phyloP scores from a whole-genome alignment of 2,888 invertebrate genomes.

The Linhomoeus sp. region DNA sequence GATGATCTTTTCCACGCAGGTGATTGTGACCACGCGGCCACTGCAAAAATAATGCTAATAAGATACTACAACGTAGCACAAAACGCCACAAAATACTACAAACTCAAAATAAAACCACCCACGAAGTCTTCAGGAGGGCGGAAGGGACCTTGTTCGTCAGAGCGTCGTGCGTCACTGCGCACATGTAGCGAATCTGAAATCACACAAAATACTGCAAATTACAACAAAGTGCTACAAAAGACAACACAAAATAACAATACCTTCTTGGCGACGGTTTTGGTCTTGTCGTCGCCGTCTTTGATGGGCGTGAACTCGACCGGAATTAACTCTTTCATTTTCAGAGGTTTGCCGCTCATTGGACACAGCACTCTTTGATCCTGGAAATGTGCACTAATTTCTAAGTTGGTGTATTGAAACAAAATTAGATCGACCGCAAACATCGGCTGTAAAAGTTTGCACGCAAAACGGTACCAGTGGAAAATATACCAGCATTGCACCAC shows the following conservation, averaged over 20 bases:
- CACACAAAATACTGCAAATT: background rate
- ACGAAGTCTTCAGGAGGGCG: slow-evolving; percentile 72
- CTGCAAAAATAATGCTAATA: slow-evolving; percentile 34
- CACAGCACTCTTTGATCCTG: slow-evolving; percentile 53
- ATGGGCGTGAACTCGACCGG: slow-evolving; percentile 76
- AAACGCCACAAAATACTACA: no score
- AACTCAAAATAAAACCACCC: no score
- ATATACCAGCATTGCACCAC: no score
- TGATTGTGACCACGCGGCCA: slow-evolving; percentile 82
- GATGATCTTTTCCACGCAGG: slow-evolving; percentile 84
- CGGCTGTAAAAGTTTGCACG: no score
- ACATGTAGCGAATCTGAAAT: slow-evolving; percentile 60
- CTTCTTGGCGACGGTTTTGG: slow-evolving; percentile 57
- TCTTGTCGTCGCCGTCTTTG: slow-evolving; percentile 61
- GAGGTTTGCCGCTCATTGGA: slow-evolving; percentile 59
- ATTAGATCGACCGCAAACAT: background rate
- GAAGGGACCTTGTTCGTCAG: slow-evolving; percentile 81
- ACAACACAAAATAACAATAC: no score
- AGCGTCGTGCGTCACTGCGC: slow-evolving; percentile 87
- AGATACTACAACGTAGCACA: no score
- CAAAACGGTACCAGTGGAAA: no score
- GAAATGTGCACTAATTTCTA: background rate
- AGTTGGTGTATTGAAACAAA: background rate
- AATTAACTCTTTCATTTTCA: slow-evolving; percentile 77
- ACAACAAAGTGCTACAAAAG: background rate